Evolutionary conservation across 2,113 vertebrate species (phyloP), one percentile per base, ranked within the genome.

Genomic region (Taurulus bubalis): DNA sequence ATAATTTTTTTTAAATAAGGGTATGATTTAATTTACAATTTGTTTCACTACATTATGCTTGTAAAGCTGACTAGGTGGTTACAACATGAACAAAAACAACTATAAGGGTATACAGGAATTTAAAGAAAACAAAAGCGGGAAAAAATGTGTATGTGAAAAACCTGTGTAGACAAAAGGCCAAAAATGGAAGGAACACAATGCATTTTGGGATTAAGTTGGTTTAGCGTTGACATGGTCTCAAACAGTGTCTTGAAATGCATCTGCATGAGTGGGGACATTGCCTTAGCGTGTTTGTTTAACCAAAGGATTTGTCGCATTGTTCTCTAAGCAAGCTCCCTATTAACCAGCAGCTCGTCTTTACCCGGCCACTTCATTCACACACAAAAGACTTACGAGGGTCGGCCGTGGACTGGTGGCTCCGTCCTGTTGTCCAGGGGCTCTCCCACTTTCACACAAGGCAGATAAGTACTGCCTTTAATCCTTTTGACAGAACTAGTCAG

Each of bases 281-380:
- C 64, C 28, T 84, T 34, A 30, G 12, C 34, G 15, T 82, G 84
- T 86, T 91, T 89, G 87, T 84, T 90, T 88, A 89, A 84, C 83
- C 81, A 78, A 72, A 84, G 84, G 73, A 77, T 87, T 90, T 78
- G 71, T 72, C 71, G 53, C 82, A 88, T 83, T 90, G 89, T 89
- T 83, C 79, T 72, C 71, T n/a, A 20, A 73, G 79, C 69, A 75
- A 71, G 30, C 70, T 38, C 65, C 75, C 63, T 22, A 56, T 86
- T 80, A 84, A 80, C 77, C 84, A 87, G 87, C 75, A 83, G 78
- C 65, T 9, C 59, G 67, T 89, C 81, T 91, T 90, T 88, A 85
- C 77, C 77, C 77, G 84, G 72, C 83, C 87, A 90, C 91, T 90
- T 90, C 64, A 93, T 24, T 75, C 91, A 85, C 83, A 75, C 69